Percentiles rank a stretch among this genome's conserved stretches.
Conservation (phyloP, 2,888 invertebrate species). For the Tetramorium bicarinatum region DNA sequence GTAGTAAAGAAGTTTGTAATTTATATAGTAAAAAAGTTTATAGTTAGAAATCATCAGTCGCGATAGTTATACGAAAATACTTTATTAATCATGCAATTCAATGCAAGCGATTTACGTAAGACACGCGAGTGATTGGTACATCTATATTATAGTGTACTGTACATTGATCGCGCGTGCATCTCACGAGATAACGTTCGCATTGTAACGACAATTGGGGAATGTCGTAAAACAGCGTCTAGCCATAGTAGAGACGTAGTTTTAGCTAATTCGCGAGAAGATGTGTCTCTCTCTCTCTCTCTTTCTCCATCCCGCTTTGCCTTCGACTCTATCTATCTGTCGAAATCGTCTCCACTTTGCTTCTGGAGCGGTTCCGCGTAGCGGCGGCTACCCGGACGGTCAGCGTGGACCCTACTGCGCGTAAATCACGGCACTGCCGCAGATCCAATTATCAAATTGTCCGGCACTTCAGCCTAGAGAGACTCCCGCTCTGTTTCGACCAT, state of each 20-base stretch:
- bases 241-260: conserved; percentile 71
- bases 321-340: conserved; percentile 53
- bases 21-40: neutral
- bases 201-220: conserved; percentile 49
- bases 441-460: conserved; percentile 86
- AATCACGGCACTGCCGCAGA: conserved; percentile 83
- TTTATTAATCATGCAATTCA: neutral
- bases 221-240: conserved; percentile 80
- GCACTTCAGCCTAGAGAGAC: conserved; percentile 75
- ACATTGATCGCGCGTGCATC: neutral
- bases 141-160: neutral
- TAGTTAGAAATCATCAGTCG: neutral
- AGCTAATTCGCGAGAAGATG: conserved; percentile 78
- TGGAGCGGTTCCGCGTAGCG: conserved; percentile 66
- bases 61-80: neutral
- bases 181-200: neutral
- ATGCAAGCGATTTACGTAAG: neutral
- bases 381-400: conserved; percentile 77
- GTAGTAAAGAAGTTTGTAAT: neutral
- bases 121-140: neutral
- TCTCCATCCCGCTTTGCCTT: conserved; percentile 17
- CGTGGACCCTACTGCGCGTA: conserved; percentile 81
- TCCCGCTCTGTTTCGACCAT: conserved; percentile 37
- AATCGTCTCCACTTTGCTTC: conserved; percentile 65
- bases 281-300: neutral